Evolutionary conservation across 2,888 invertebrate genomes (phyloP).

Genomic region (Coleophora flavipennella): DNA sequence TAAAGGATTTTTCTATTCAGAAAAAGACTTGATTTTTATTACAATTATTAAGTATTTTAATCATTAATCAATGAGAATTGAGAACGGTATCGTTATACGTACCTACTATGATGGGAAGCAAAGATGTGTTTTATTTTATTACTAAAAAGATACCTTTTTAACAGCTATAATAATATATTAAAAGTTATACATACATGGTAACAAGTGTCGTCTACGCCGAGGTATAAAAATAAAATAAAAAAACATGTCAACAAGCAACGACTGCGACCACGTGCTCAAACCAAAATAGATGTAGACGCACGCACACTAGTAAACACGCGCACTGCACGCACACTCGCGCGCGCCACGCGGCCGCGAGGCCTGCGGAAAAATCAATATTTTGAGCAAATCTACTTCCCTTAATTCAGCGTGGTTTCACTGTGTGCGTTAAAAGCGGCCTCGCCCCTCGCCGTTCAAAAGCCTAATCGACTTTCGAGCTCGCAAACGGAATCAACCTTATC

Average conservation of each 20-base stretch:
- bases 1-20: too few relatives aligned
- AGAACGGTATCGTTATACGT: too few relatives aligned
- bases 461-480: slow-evolving; percentile 21
- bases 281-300: slow-evolving; percentile 59
- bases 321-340: slow-evolving; percentile 20
- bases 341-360: slow-evolving; percentile 41
- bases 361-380: slow-evolving; percentile 72
- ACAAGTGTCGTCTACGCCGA: slow-evolving; percentile 37
- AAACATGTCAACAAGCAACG: slow-evolving; percentile 68
- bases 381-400: slow-evolving; percentile 71
- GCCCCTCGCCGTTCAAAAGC: slow-evolving; percentile 27
- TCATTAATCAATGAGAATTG: too few relatives aligned
- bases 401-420: slow-evolving; percentile 43
- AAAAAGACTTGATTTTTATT: too few relatives aligned
- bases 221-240: slow-evolving; percentile 69
- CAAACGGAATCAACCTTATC: slow-evolving; percentile 51
- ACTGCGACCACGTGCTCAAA: slow-evolving; percentile 66
- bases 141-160: too few relatives aligned
- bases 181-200: slow-evolving; percentile 1
- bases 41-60: too few relatives aligned
- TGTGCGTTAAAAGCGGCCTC: slow-evolving; percentile 48
- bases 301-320: slow-evolving; percentile 31
- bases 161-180: too few relatives aligned
- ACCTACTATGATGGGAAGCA: too few relatives aligned
- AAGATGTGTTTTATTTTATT: too few relatives aligned